Base-by-base conservation (phyloP, 2,797 vertebrate species). In the Acanthornis magna region DNA sequence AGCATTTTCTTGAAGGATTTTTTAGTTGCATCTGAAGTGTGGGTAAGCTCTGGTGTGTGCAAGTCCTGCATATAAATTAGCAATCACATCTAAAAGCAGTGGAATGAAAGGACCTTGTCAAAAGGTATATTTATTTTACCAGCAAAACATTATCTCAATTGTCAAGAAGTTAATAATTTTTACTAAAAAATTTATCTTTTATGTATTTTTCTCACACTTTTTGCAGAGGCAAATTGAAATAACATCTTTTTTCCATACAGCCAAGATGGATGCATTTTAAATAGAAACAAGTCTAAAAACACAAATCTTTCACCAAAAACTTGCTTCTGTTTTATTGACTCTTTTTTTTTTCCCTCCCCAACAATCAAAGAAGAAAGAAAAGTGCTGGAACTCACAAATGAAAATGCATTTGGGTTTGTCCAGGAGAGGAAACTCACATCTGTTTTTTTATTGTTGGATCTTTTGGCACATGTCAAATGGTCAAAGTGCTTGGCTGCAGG, bases 21-120 rank as follows among this genome's bases (percentile, higher is more conserved):
- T 77, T 61, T 42, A 81, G 61, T 13, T 84, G 21, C 16, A 27
- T 25, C 50, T 57, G 50, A 88, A 76, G 21, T 12, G 8, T 61
- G 48, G 26, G 40, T 57, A 94, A 89, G 32, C 13, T 95, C 9
- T 50, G 32, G 9, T 26, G 13, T 60, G 34, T 65, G 54, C 36
- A 87, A 55, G 27, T 81, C 25, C 38, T 78, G 65, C 65, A 68
- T 67, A 50, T 57, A 88, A 88, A 93, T 92, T 86, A 91, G 36
- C 20, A 90, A 60, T 16, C 16, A 36, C 34, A 32, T 76, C 26
- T 66, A 73, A 89, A 78, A 92, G 23, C 58, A 81, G 32, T 34
- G 21, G 29, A 72, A 11, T 55, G 30, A 87, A 83, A 81, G 7
- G 16, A 47, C 11, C 11, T 93, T 88, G 70, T 40, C 23, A 85